Evolutionary conservation across 2,888 invertebrate species (phyloP).

Genomic region (Lucinisca nassula): DNA sequence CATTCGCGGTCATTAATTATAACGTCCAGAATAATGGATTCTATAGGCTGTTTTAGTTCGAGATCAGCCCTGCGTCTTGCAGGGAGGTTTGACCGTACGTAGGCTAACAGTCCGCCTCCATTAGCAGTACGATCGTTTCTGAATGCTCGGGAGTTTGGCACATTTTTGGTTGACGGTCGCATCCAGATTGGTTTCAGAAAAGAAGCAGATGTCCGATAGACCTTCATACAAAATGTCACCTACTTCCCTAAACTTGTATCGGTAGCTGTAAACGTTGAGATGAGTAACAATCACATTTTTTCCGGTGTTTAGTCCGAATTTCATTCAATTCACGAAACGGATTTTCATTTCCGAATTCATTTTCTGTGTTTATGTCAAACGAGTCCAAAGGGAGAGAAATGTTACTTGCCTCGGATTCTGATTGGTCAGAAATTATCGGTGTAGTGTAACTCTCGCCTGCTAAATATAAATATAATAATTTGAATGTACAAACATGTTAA

Average conservation of each 20-base stretch:
- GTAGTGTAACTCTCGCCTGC: too few species aligned
- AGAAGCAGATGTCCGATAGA: neutral
- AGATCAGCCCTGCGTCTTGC: neutral
- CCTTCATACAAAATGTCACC: neutral
- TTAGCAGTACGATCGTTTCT: neutral
- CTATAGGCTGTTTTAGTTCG: neutral
- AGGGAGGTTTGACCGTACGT: neutral
- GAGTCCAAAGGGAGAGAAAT: too few species aligned
- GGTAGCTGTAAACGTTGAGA: neutral
- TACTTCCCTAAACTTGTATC: neutral
- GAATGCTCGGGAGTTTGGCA: neutral
- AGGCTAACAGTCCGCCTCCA: neutral
- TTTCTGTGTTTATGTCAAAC: too few species aligned
- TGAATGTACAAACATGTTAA: too few species aligned
- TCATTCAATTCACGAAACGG: too few species aligned
- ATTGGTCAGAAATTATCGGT: too few species aligned
- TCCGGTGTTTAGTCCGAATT: too few species aligned
- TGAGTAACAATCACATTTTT: neutral
- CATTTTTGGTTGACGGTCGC: neutral
- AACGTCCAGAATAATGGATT: neutral
- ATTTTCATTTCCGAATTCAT: too few species aligned
- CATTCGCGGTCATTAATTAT: neutral
- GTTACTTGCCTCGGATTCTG: too few species aligned
- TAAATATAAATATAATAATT: too few species aligned
- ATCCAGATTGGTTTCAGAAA: neutral